These are phyloP conservation scores for Helicolenus hilgendorfi DNA, from an alignment of 2,797 vertebrate genomes.

Conservation along the genomic window DNA sequence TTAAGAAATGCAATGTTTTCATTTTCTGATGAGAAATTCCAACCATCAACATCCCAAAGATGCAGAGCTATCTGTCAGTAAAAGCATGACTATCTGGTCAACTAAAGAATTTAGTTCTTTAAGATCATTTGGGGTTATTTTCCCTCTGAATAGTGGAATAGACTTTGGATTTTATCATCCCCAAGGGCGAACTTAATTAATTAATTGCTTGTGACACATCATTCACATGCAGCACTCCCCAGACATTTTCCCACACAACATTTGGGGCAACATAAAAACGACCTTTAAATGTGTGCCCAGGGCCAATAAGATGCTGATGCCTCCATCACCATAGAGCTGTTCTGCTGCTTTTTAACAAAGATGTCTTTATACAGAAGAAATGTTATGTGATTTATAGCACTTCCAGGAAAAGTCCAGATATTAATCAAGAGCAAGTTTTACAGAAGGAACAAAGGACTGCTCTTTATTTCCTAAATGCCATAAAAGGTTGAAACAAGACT, in stretches of 20 bases:
- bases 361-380: constrained; percentile 57
- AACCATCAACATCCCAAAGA: not conserved
- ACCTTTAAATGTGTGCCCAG: constrained; percentile 49
- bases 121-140: not conserved
- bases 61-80: not conserved
- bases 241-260: constrained; percentile 1
- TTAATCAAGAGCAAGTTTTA: constrained; percentile 4
- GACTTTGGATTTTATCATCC: too few species aligned
- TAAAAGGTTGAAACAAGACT: constrained; percentile 5
- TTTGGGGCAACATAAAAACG: constrained; percentile 19
- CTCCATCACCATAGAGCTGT: constrained; percentile 3
- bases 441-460: constrained; percentile 25
- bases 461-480: constrained; percentile 39
- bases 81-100: not conserved
- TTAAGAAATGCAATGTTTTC: not conserved
- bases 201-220: not conserved
- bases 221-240: not conserved
- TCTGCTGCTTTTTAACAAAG: constrained; percentile 58
- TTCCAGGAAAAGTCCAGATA: constrained; percentile 11
- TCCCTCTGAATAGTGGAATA: not conserved
- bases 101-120: not conserved
- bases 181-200: too few species aligned
- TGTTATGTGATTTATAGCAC: constrained; percentile 33
- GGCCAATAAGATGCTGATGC: constrained; percentile 56
- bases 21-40: not conserved